Conservation (phyloP, 2,797 vertebrate species). For the Hirundo rustica region DNA sequence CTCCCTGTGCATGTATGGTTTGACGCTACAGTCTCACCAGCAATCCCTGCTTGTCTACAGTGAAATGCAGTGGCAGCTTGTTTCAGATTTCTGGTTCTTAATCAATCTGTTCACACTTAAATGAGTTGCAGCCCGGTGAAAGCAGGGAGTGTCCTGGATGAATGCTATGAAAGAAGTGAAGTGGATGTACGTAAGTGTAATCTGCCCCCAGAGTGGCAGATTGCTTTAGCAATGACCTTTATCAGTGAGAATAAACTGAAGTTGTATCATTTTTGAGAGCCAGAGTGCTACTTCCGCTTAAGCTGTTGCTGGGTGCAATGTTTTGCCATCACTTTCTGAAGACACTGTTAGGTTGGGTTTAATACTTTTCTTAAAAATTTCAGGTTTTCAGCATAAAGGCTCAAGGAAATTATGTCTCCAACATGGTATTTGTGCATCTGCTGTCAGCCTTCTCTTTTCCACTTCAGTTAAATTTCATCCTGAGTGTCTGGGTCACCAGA, state of each 20-base stretch:
- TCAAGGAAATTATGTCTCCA: background rate
- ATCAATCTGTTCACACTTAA: background rate
- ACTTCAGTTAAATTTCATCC: background rate
- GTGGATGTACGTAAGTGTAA: background rate
- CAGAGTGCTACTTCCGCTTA: background rate
- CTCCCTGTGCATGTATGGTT: accelerated
- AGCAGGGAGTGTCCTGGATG: background rate
- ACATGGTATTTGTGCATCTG: background rate
- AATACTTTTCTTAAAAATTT: background rate
- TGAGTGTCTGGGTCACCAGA: background rate
- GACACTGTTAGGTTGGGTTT: background rate
- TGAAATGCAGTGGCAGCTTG: background rate
- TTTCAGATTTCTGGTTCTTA: background rate
- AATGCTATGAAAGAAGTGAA: background rate
- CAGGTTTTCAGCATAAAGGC: background rate
- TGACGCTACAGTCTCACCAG: background rate
- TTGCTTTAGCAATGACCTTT: background rate
- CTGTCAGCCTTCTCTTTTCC: background rate
- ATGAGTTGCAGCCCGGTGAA: background rate
- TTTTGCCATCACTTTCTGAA: background rate
- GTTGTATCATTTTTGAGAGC: background rate
- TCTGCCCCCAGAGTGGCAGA: background rate
- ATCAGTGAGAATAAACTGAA: background rate
- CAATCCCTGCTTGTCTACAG: background rate
- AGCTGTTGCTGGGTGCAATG: background rate